These are phyloP conservation scores for Drosophila tanythrix DNA, from an alignment of 2,888 invertebrate genomes.

Conservation along the genomic window DNA sequence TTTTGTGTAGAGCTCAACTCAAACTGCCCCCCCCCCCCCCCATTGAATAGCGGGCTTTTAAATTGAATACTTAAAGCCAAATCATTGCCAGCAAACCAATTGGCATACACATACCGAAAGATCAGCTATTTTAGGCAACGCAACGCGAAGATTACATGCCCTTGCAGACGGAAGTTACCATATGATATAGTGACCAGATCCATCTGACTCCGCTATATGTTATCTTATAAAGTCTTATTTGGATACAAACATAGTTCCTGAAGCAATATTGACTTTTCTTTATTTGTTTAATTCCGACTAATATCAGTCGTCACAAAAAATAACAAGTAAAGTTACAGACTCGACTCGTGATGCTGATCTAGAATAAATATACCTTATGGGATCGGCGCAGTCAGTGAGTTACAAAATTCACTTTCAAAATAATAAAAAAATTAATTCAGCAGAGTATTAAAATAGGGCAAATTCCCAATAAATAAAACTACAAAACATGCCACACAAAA, in stretches of 20 bases:
- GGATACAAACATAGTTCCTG: background rate
- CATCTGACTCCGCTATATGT: background rate
- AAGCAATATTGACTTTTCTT: background rate
- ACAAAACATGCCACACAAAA: conserved; percentile 29
- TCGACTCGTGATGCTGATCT: background rate
- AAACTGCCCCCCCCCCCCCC: too few relatives aligned
- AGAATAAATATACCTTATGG: background rate
- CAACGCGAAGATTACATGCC: background rate
- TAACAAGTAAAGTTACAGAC: background rate
- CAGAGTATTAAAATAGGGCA: background rate
- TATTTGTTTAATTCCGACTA: background rate
- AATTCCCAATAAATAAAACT: conserved; percentile 17
- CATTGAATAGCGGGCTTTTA: background rate
- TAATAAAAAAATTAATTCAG: background rate
- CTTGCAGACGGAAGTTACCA: background rate
- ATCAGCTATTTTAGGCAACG: background rate
- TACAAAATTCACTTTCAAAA: background rate
- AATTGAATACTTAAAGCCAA: conserved; percentile 43
- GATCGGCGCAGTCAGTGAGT: too few relatives aligned
- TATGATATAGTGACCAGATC: background rate
- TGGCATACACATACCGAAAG: background rate
- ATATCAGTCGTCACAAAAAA: background rate
- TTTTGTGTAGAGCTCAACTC: conserved; percentile 10
- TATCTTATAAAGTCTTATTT: background rate
- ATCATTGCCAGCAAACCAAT: conserved; percentile 24